Evolutionary conservation across 2,888 invertebrate species (phyloP).

Genomic region (Ceraclea dissimilis): DNA sequence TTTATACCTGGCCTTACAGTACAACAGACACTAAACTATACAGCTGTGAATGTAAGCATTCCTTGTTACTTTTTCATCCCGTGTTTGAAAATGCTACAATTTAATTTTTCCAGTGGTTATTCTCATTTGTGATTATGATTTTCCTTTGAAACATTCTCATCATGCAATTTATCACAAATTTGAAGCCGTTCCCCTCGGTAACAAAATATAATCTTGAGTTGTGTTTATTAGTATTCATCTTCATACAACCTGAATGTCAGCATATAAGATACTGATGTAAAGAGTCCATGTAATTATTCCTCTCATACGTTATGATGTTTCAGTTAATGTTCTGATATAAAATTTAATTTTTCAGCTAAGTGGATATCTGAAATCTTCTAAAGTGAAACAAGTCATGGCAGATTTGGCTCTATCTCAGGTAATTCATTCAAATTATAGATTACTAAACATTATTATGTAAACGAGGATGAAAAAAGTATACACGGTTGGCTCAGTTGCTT

Average conservation of each 20-base stretch:
- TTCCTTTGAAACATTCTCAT: background rate
- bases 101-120: background rate
- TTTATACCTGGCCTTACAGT: conserved; percentile 82
- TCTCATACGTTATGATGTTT: too few relatives aligned
- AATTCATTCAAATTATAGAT: background rate
- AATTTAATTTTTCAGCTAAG: conserved; percentile 49
- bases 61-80: background rate
- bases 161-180: too few relatives aligned
- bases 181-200: too few relatives aligned
- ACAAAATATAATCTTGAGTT: too few relatives aligned
- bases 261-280: too few relatives aligned
- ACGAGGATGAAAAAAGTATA: too few relatives aligned
- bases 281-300: too few relatives aligned
- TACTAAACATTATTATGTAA: too few relatives aligned
- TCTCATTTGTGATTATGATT: background rate
- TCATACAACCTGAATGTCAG: too few relatives aligned
- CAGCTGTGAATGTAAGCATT: conserved; percentile 62
- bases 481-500: too few relatives aligned
- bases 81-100: background rate
- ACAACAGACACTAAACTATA: conserved; percentile 74
- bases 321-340: too few relatives aligned
- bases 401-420: conserved; percentile 86
- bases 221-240: too few relatives aligned
- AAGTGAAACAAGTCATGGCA: conserved; percentile 87
- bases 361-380: conserved; percentile 68